phyloP scores from a whole-genome alignment of 2,797 vertebrate genomes.

The Cryptoprocta ferox region DNA sequence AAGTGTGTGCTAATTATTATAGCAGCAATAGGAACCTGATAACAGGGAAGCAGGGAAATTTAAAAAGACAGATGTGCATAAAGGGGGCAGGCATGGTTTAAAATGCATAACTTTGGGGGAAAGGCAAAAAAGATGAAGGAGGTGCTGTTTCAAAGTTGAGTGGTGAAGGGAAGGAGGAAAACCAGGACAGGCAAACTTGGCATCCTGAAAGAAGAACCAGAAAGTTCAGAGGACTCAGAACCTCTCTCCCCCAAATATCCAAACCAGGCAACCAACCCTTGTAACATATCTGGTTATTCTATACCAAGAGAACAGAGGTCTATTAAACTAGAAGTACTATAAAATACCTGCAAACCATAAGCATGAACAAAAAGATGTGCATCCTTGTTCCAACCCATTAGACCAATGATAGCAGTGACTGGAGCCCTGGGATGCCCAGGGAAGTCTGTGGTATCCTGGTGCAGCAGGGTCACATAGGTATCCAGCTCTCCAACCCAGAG shows the following conservation, averaged over 20 bases:
- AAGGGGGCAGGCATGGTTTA: neutral
- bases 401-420: neutral
- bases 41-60: neutral
- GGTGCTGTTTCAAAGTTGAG: neutral
- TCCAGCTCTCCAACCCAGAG: neutral
- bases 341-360: neutral
- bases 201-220: neutral
- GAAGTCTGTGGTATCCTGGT: too few relatives aligned
- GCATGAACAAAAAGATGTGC: neutral
- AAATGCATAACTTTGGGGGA: neutral
- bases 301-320: neutral
- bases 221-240: neutral
- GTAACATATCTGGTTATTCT: neutral
- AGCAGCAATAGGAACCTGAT: neutral
- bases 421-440: neutral
- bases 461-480: neutral
- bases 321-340: neutral
- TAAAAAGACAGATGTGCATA: neutral
- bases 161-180: neutral
- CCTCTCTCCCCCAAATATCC: rapidly evolving
- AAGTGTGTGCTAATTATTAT: neutral
- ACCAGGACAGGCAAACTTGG: rapidly evolving
- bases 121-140: neutral
- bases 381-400: neutral
- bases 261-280: neutral